These are phyloP conservation scores for Clanis bilineata DNA, from an alignment of 2,888 invertebrate species.

Conservation along the genomic window DNA sequence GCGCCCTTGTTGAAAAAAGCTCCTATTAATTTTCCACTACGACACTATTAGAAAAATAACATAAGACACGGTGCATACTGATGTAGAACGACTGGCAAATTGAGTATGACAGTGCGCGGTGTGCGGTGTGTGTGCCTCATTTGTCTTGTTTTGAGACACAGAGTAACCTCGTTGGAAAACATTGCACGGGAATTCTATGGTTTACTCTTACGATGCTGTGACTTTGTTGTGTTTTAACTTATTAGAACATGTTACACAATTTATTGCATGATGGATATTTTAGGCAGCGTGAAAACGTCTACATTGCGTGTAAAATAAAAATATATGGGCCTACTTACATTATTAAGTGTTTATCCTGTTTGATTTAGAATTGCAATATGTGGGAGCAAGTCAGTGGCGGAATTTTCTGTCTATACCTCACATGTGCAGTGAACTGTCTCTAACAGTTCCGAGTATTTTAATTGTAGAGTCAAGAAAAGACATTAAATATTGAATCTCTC, in stretches of 20 bases:
- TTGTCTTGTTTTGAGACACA: neutral
- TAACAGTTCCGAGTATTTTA: no score
- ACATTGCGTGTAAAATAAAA: neutral
- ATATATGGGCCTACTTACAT: neutral
- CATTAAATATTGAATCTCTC: no score
- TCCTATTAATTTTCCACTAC: neutral
- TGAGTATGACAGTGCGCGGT: no score
- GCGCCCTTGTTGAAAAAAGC: neutral
- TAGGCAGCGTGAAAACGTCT: neutral
- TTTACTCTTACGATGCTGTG: neutral
- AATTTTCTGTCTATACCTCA: neutral
- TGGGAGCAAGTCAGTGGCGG: neutral
- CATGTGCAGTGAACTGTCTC: no score
- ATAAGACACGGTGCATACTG: neutral
- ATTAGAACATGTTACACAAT: neutral
- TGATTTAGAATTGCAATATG: neutral
- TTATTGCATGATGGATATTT: neutral
- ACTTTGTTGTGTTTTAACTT: neutral
- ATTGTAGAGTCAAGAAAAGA: no score
- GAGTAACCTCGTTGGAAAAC: neutral
- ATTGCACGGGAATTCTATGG: neutral
- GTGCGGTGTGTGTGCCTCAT: no score
- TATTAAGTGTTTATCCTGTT: no score
- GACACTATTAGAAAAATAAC: neutral
- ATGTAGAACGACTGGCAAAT: neutral